Evolutionary conservation across 2,888 invertebrate genomes (phyloP).

Genomic region (Aporophyla lueneburgensis): DNA sequence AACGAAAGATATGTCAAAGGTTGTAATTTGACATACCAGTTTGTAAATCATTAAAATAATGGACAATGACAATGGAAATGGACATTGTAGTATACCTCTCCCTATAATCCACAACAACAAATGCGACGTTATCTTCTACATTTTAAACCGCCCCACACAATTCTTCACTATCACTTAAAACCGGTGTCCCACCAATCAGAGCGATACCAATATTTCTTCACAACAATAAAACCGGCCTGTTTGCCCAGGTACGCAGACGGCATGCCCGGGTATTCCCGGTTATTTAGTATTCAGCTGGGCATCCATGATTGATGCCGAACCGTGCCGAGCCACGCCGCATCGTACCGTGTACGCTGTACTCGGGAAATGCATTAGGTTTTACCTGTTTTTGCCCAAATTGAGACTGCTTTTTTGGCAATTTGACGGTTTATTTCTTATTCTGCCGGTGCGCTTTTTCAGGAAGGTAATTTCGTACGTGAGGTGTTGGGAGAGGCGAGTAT

Average conservation of each 20-base stretch:
- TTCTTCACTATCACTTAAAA: slow-evolving; percentile 14
- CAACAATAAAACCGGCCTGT: slow-evolving; percentile 48
- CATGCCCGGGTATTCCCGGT: slow-evolving; percentile 23
- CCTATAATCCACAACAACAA: not conserved
- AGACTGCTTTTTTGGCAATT: slow-evolving; percentile 32
- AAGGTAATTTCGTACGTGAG: slow-evolving; percentile 29
- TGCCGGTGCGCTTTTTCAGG: slow-evolving; percentile 17
- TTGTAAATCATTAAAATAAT: not conserved
- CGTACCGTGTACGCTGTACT: slow-evolving; percentile 38
- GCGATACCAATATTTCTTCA: slow-evolving; percentile 11
- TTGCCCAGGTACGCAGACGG: slow-evolving; percentile 48
- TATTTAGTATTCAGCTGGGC: slow-evolving; percentile 64
- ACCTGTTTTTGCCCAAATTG: slow-evolving; percentile 47
- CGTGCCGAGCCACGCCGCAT: slow-evolving; percentile 1
- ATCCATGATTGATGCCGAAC: slow-evolving; percentile 61
- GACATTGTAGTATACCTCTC: not conserved
- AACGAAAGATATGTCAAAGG: not conserved
- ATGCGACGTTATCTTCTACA: not conserved
- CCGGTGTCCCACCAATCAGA: slow-evolving; percentile 34
- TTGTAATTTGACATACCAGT: not conserved
- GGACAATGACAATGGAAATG: not conserved
- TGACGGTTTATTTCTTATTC: slow-evolving; percentile 43
- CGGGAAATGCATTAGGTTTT: slow-evolving; percentile 66
- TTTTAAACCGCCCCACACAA: not conserved
- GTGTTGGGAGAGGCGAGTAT: not conserved